phyloP scores from a whole-genome alignment of 2,113 vertebrate species.

The Alaudala cheleensis region DNA sequence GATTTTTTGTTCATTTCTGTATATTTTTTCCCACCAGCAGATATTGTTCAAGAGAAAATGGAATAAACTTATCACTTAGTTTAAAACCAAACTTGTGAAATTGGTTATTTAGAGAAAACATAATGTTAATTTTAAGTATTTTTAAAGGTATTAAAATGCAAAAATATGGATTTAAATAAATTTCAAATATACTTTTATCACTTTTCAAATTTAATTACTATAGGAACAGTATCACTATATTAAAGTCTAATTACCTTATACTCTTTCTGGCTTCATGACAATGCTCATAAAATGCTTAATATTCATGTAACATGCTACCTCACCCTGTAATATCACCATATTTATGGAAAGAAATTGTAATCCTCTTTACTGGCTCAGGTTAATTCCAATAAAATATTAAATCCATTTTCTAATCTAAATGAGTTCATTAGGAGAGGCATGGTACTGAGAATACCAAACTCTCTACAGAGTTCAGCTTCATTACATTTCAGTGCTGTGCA shows the following conservation, averaged over 20 bases:
- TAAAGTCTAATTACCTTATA: constrained; percentile 76
- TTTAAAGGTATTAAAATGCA: constrained; percentile 31
- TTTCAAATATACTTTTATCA: constrained; percentile 55
- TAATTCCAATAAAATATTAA: constrained; percentile 89
- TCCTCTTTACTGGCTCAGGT: constrained; percentile 85
- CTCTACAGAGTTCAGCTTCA: constrained; percentile 83
- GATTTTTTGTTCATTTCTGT: not conserved
- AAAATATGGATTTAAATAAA: constrained; percentile 56
- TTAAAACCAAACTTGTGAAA: not conserved
- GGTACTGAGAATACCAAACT: constrained; percentile 82
- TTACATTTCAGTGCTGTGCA: constrained; percentile 78
- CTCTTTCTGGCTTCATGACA: constrained; percentile 74
- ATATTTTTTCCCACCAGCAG: not conserved
- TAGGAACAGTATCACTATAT: constrained; percentile 72
- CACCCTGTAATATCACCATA: constrained; percentile 79
- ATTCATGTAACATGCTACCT: constrained; percentile 82
- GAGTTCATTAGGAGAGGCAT: constrained; percentile 85
- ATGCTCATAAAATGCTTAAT: constrained; percentile 76
- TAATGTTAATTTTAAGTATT: constrained; percentile 41
- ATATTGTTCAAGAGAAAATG: not conserved
- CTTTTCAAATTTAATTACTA: constrained; percentile 78
- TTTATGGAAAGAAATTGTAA: constrained; percentile 84
- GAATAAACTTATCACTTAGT: not conserved
- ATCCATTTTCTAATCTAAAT: constrained; percentile 89
- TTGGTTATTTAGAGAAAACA: not conserved